Evolutionary conservation across 2,113 vertebrate species (phyloP).

Genomic region (Sebastes fasciatus): DNA sequence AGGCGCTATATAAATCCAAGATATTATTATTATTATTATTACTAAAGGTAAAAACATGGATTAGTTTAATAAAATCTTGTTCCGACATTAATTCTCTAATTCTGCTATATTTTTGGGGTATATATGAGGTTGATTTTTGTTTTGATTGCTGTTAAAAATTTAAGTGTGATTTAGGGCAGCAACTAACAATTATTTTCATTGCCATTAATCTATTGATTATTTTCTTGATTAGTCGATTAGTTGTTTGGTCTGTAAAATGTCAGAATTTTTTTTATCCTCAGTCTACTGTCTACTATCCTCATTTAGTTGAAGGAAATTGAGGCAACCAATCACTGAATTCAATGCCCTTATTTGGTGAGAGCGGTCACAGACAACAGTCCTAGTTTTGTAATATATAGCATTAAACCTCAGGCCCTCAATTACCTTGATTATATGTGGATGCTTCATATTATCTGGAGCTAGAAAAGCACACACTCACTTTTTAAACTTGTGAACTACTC

Average conservation of each 20-base stretch:
- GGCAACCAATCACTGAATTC: background rate
- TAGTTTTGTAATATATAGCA: background rate
- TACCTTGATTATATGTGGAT: background rate
- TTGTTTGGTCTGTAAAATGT: too few relatives aligned
- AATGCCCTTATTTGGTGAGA: background rate
- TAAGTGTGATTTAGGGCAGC: background rate
- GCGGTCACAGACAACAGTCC: background rate
- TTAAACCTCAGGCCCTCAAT: background rate
- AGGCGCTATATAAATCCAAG: too few relatives aligned
- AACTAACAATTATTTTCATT: too few relatives aligned
- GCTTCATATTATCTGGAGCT: background rate
- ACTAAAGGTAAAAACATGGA: background rate
- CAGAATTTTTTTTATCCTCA: too few relatives aligned
- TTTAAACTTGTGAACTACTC: background rate
- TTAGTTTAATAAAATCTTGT: background rate
- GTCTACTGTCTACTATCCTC: background rate
- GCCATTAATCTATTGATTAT: too few relatives aligned
- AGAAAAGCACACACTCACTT: conserved; percentile 21
- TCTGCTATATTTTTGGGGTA: background rate
- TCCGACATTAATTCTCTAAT: background rate
- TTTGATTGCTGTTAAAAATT: conserved; percentile 16
- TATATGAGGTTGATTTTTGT: background rate
- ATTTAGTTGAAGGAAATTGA: background rate
- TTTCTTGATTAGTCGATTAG: too few relatives aligned
- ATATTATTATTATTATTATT: too few relatives aligned